Conservation (phyloP, 2,888 invertebrate genomes). For the Lepetodrilus schrolli region DNA sequence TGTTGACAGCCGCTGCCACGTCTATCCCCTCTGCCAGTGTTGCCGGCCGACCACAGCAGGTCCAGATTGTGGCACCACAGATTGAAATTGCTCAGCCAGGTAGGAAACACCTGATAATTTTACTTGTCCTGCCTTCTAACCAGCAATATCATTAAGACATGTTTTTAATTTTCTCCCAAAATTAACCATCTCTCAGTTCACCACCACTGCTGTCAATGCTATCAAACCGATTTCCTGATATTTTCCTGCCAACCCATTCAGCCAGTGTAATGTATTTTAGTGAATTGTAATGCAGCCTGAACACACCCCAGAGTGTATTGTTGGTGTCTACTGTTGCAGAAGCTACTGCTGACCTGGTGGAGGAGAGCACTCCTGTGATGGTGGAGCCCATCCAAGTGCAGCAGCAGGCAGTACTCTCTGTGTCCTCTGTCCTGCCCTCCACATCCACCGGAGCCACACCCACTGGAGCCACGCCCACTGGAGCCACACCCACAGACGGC, state of each 20-base stretch:
- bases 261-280: too few relatives aligned
- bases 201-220: too few relatives aligned
- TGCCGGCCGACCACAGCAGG: slow-evolving; percentile 66
- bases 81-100: slow-evolving; percentile 40
- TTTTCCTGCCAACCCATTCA: too few relatives aligned
- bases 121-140: too few relatives aligned
- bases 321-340: not conserved
- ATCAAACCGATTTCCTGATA: too few relatives aligned
- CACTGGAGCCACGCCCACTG: not conserved
- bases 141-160: not conserved
- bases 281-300: too few relatives aligned
- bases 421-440: slow-evolving; percentile 7
- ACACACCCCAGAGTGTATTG: too few relatives aligned
- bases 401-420: not conserved
- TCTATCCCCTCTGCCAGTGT: slow-evolving; percentile 55
- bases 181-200: not conserved
- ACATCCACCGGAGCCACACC: not conserved
- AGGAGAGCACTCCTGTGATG: slow-evolving; percentile 4
- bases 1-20: slow-evolving; percentile 43
- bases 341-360: slow-evolving; percentile 29
- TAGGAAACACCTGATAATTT: too few relatives aligned
- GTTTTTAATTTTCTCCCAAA: not conserved
- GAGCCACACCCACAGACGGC: not conserved
- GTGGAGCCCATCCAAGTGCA: not conserved
- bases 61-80: slow-evolving; percentile 72